Conservation (phyloP, 2,113 vertebrate genomes). For the Elephas maximus region DNA sequence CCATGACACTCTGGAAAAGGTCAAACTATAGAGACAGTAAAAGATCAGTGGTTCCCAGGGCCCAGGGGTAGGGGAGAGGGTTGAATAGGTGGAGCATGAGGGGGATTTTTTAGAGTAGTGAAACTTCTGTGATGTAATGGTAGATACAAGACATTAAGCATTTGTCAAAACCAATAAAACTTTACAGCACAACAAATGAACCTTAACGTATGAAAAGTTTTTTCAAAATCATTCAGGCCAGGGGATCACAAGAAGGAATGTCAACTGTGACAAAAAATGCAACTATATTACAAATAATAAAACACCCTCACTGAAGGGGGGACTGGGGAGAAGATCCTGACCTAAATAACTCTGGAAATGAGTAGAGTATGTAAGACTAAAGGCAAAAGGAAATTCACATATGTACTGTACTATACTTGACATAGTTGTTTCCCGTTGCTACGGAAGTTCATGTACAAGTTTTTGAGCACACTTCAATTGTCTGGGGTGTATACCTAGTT, state of each 20-base stretch:
- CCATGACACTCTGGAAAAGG: too few species aligned
- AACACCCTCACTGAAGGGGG: not conserved
- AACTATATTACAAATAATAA: not conserved
- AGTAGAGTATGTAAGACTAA: not conserved
- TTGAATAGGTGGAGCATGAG: too few species aligned
- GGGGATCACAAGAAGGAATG: not conserved
- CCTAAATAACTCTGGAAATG: not conserved
- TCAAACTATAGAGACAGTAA: too few species aligned
- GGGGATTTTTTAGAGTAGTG: too few species aligned
- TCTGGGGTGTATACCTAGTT: not conserved
- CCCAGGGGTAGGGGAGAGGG: too few species aligned
- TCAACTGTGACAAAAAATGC: not conserved
- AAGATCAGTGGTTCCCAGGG: too few species aligned
- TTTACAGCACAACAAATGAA: not conserved
- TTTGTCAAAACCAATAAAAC: not conserved
- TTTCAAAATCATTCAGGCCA: not conserved
- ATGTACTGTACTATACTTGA: not conserved
- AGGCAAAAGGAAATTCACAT: not conserved
- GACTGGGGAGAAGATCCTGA: not conserved
- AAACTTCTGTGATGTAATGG: too few species aligned
- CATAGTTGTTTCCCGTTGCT: not conserved
- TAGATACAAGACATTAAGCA: too few species aligned
- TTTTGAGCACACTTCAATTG: not conserved
- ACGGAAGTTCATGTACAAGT: not conserved
- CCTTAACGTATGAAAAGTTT: not conserved